Conservation (phyloP, 2,797 vertebrate genomes). For the Anniella stebbinsi region DNA sequence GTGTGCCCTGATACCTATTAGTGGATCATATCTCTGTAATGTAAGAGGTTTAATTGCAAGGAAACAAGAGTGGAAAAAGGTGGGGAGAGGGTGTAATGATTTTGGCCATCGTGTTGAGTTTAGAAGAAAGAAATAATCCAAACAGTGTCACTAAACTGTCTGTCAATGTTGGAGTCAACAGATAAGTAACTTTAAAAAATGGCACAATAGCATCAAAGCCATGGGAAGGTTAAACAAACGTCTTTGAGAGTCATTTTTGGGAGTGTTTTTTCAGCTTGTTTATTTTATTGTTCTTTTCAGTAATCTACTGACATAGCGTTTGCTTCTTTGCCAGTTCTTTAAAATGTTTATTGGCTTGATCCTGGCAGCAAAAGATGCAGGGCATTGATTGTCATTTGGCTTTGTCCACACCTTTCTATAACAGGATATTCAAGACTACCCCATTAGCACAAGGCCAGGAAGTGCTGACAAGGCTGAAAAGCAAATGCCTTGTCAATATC, state of each 20-base stretch:
- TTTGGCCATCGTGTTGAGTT: constrained; percentile 15
- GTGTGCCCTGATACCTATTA: not conserved
- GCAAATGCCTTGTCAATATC: constrained; percentile 31
- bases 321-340: constrained; percentile 51
- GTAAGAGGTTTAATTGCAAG: constrained; percentile 9
- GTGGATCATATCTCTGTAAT: constrained; percentile 1
- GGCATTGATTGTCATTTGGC: constrained; percentile 41
- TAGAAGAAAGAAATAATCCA: constrained; percentile 7
- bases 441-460: constrained; percentile 40
- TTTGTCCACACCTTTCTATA: constrained; percentile 47
- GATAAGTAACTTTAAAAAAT: constrained; percentile 39
- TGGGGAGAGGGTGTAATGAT: constrained; percentile 2
- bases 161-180: constrained; percentile 35
- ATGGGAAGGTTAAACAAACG: not conserved
- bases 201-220: constrained; percentile 11
- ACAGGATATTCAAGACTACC: constrained; percentile 57
- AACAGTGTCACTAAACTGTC: not conserved
- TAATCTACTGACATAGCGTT: constrained; percentile 37
- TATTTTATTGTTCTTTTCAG: constrained; percentile 31
- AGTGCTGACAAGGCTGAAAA: constrained; percentile 52
- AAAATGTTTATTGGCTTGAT: constrained; percentile 44
- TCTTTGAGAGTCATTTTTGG: not conserved
- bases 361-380: constrained; percentile 47
- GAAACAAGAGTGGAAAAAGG: not conserved
- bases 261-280: not conserved